Conservation (phyloP, 2,797 vertebrate species). For the Spinibarbus caldwelli region DNA sequence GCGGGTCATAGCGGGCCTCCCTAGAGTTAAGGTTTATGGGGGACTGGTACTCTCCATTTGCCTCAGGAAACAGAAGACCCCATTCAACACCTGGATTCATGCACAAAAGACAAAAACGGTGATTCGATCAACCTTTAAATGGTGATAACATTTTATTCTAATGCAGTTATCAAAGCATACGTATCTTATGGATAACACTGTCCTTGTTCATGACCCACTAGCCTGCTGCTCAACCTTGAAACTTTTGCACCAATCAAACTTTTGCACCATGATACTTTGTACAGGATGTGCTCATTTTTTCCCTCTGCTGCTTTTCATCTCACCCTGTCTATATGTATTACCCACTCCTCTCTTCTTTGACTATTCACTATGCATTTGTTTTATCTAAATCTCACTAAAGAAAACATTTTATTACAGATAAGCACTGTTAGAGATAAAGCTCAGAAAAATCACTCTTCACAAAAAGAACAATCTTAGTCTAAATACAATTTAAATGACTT, state of each 20-base stretch:
- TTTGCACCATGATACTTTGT: constrained; percentile 15
- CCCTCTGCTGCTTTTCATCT: not conserved
- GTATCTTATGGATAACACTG: constrained; percentile 9
- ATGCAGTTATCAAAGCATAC: not conserved
- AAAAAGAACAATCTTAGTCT: not conserved
- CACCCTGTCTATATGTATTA: not conserved
- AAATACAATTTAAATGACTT: not conserved
- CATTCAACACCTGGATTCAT: constrained; percentile 90
- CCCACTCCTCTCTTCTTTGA: not conserved
- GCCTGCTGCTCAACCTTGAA: constrained; percentile 8
- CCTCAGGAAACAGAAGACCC: constrained; percentile 94
- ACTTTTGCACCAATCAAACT: not conserved
- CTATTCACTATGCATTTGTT: not conserved
- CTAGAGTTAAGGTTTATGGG: constrained; percentile 97
- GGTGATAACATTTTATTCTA: not conserved
- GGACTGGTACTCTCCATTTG: constrained; percentile 97
- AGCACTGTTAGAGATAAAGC: not conserved
- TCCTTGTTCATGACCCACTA: constrained; percentile 36
- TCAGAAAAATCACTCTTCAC: not conserved
- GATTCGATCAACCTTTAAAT: not conserved
- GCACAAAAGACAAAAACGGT: constrained; percentile 19
- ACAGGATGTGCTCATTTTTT: constrained; percentile 41
- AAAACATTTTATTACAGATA: not conserved
- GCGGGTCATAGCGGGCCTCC: constrained; percentile 91
- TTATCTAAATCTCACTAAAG: not conserved